These are phyloP conservation scores for Sebastes reedi DNA, from an alignment of 2,797 vertebrate species.

Conservation along the genomic window DNA sequence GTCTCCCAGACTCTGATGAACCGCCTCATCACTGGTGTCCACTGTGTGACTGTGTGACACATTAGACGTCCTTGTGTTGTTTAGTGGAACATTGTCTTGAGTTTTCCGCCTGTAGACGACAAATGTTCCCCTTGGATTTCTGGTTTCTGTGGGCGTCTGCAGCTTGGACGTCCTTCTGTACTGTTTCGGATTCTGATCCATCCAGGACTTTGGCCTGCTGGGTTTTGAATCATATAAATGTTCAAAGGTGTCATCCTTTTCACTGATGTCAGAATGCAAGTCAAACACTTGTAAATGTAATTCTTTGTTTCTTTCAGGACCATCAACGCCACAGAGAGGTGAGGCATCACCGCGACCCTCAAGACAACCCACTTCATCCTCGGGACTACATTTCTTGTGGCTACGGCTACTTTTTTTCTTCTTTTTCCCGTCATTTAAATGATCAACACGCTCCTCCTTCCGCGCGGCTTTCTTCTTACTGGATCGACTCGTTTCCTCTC, in stretches of 20 bases:
- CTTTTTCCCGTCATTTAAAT: constrained; percentile 26
- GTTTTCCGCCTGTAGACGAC: constrained; percentile 18
- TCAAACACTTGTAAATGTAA: neutral
- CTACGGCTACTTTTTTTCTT: neutral
- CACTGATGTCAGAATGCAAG: neutral
- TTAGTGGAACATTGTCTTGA: neutral
- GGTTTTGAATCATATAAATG: neutral
- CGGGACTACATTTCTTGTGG: neutral
- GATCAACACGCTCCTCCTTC: neutral
- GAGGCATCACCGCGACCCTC: neutral
- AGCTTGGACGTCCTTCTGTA: constrained; percentile 13
- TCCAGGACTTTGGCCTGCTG: neutral
- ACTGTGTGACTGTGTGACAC: neutral
- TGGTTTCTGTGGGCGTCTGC: neutral
- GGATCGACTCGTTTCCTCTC: neutral
- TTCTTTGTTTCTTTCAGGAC: neutral
- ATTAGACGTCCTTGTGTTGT: neutral
- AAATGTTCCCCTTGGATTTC: constrained; percentile 38
- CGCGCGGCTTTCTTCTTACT: constrained; percentile 35
- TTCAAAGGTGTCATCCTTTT: neutral
- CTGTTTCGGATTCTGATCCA: neutral
- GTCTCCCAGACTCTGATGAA: constrained; percentile 20
- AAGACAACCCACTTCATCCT: no score
- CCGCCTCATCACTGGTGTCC: neutral
- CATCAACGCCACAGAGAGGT: neutral